phyloP scores from a whole-genome alignment of 2,113 vertebrate species.

The Cheilinus undulatus region DNA sequence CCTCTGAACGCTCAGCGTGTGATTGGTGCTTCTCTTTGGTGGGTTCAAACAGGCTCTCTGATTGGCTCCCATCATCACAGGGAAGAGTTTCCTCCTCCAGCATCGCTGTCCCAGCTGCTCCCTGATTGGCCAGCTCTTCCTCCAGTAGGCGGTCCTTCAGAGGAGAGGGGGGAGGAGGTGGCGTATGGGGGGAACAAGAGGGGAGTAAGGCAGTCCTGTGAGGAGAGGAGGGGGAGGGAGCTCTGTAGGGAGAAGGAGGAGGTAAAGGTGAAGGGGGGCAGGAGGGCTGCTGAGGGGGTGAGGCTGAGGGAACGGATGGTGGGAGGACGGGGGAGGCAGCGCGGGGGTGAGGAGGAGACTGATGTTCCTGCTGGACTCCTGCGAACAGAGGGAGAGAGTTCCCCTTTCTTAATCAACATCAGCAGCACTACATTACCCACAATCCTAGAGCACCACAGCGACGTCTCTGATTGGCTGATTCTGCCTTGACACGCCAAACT shows the following conservation, averaged over 20 bases:
- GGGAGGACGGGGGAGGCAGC: not conserved
- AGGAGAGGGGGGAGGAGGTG: not conserved
- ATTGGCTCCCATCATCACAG: constrained; percentile 34
- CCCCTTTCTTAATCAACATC: no score
- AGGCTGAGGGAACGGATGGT: constrained; percentile 15
- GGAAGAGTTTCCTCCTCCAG: not conserved
- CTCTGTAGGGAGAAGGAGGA: constrained; percentile 11
- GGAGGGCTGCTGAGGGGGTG: not conserved
- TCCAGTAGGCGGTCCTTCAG: not conserved
- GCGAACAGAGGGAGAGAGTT: constrained; percentile 6
- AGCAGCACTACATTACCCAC: no score
- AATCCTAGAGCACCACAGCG: no score
- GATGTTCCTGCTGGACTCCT: constrained; percentile 41
- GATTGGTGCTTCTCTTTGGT: constrained; percentile 52
- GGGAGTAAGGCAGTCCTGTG: constrained; percentile 25
- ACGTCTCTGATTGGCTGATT: no score
- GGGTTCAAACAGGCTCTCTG: constrained; percentile 28
- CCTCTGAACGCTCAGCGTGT: constrained; percentile 26
- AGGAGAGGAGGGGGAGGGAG: constrained; percentile 5
- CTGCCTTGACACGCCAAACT: no score
- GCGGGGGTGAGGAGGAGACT: not conserved
- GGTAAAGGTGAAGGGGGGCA: not conserved
- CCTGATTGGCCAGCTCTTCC: not conserved
- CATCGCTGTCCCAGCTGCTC: not conserved
- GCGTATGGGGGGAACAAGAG: constrained; percentile 2